These are phyloP conservation scores for Luperina nickerlii DNA, from an alignment of 2,888 invertebrate genomes.

Conservation along the genomic window DNA sequence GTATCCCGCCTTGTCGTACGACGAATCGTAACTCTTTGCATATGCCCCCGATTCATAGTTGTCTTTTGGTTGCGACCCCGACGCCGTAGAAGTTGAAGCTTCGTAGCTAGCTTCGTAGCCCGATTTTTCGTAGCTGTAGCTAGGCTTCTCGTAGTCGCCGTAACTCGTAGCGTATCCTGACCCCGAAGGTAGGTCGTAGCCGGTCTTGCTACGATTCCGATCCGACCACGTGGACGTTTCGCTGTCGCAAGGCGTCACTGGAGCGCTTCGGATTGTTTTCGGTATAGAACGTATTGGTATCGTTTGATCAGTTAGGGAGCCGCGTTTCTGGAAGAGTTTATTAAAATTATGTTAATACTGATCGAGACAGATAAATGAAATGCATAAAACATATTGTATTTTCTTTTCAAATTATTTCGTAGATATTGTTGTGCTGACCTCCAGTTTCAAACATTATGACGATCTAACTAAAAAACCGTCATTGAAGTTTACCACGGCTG, in stretches of 20 bases:
- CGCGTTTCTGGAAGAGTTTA: constrained; percentile 81
- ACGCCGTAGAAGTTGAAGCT: constrained; percentile 55
- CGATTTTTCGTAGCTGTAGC: constrained; percentile 63
- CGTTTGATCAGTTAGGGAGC: constrained; percentile 82
- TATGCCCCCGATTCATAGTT: constrained; percentile 62
- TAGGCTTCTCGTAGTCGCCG: constrained; percentile 68
- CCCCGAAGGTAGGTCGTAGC: constrained; percentile 70
- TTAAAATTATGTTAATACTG: constrained; percentile 8
- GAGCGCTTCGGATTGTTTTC: constrained; percentile 84
- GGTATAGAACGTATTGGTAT: constrained; percentile 76
- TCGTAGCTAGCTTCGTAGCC: constrained; percentile 64
- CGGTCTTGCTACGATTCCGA: constrained; percentile 75
- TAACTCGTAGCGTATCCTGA: constrained; percentile 70
- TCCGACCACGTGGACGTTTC: constrained; percentile 84
- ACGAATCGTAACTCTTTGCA: constrained; percentile 60
- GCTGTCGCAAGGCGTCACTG: constrained; percentile 87
- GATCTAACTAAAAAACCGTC: background rate
- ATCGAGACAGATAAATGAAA: background rate
- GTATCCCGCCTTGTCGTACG: constrained; percentile 64
- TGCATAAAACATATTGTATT: background rate
- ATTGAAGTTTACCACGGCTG: background rate
- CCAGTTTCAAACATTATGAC: background rate
- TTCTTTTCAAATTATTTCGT: background rate
- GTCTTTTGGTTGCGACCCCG: constrained; percentile 54
- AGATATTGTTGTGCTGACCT: background rate